phyloP scores from a whole-genome alignment of 1,140 invertebrate genomes.

The Liolophura sinensis region DNA sequence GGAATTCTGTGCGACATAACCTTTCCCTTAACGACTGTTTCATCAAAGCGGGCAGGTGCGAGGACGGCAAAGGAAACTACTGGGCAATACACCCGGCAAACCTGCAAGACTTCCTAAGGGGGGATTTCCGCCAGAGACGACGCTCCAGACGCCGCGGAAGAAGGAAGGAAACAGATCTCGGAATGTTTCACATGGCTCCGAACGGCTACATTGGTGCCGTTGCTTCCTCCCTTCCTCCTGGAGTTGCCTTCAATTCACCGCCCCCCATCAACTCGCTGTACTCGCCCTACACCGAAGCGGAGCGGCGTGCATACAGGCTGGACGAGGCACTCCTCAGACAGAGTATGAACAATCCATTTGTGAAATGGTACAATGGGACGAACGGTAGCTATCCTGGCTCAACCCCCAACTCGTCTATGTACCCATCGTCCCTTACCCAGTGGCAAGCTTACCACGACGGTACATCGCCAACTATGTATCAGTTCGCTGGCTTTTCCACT shows the following conservation, averaged over 20 bases:
- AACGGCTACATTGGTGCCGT: conserved; percentile 35
- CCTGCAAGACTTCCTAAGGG: conserved; percentile 91
- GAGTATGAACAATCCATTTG: conserved; percentile 53
- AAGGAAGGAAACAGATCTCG: conserved; percentile 48
- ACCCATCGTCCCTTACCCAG: no score
- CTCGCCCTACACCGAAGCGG: conserved; percentile 52
- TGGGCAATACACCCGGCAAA: conserved; percentile 98
- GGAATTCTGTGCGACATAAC: conserved; percentile 58
- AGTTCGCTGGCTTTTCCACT: no score
- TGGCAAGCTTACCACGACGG: no score
- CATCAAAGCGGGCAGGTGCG: conserved; percentile 53
- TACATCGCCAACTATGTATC: no score
- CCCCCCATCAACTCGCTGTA: conserved; percentile 44
- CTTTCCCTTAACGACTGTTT: conserved; percentile 57
- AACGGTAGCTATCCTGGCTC: no score
- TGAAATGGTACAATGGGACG: conserved; percentile 43
- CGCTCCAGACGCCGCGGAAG: conserved; percentile 43
- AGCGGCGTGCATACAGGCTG: conserved; percentile 47
- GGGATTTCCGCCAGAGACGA: conserved; percentile 74
- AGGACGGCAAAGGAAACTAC: conserved; percentile 65
- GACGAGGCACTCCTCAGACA: conserved; percentile 49
- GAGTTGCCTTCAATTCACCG: conserved; percentile 31
- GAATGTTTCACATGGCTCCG: conserved; percentile 41
- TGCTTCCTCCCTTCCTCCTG: conserved; percentile 23
- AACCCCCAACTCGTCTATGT: no score